phyloP scores from a whole-genome alignment of 2,888 invertebrate genomes.

The Orthosia incerta region DNA sequence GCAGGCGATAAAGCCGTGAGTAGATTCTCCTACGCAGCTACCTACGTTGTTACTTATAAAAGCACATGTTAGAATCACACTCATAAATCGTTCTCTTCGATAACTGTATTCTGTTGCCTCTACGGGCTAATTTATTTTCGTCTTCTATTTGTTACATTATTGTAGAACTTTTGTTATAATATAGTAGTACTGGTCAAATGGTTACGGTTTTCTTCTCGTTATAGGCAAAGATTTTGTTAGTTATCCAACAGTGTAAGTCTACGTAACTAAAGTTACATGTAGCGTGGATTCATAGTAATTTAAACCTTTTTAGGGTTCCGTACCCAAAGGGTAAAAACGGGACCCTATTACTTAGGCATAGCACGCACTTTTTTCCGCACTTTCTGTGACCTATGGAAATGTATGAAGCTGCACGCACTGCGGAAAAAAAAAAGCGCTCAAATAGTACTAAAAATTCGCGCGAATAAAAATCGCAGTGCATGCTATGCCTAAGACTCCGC shows the following conservation, averaged over 20 bases:
- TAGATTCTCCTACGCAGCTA: slow-evolving; percentile 34
- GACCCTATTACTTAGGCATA: no score
- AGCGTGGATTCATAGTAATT: neutral
- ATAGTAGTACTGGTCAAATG: neutral
- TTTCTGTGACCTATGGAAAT: no score
- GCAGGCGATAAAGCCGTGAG: slow-evolving; percentile 13
- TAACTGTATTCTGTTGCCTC: neutral
- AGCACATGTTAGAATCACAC: slow-evolving; percentile 1
- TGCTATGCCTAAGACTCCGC: no score
- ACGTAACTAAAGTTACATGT: neutral
- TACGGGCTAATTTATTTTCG: neutral
- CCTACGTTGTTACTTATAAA: slow-evolving; percentile 23
- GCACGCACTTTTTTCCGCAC: no score
- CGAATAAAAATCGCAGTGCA: no score
- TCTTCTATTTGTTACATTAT: neutral
- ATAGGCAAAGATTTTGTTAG: neutral
- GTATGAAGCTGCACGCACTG: no score
- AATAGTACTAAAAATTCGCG: no score
- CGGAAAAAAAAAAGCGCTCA: no score
- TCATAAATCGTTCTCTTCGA: neutral
- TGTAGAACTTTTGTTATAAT: neutral
- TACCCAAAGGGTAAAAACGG: no score
- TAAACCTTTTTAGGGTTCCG: neutral
- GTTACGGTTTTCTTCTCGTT: neutral
- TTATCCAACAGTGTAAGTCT: neutral